Conservation (phyloP, 2,113 vertebrate genomes). For the Vulpes ferrilata region DNA sequence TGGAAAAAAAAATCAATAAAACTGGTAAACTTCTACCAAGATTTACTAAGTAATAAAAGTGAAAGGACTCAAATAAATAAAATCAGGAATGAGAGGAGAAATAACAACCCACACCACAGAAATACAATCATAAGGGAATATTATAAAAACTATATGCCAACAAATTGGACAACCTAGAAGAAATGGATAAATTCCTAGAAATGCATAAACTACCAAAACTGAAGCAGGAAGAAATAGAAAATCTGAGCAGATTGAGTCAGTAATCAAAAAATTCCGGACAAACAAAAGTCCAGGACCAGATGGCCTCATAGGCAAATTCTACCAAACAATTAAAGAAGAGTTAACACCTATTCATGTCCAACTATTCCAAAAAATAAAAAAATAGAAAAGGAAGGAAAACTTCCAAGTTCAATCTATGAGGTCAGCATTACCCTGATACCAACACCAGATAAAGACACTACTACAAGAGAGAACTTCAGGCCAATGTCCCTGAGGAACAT, state of each 20-base stretch:
- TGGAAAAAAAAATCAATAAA: neutral
- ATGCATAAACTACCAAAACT: neutral
- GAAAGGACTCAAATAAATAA: neutral
- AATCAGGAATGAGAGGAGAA: neutral
- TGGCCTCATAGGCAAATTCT: neutral
- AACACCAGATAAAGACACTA: neutral
- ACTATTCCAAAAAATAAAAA: neutral
- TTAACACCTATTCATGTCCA: neutral
- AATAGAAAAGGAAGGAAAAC: neutral
- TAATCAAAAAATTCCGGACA: neutral
- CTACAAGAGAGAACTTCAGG: neutral
- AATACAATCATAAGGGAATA: neutral
- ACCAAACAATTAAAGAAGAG: neutral
- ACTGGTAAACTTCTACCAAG: neutral
- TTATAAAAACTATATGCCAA: neutral
- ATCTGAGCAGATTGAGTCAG: neutral
- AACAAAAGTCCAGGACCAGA: neutral
- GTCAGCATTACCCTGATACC: neutral
- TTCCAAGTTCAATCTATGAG: neutral
- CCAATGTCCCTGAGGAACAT: neutral
- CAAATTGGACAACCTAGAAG: neutral
- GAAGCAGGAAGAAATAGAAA: neutral
- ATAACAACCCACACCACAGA: neutral
- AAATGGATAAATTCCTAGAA: neutral
- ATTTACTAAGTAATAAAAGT: neutral